Conservation (phyloP, 2,113 vertebrate species). For the Clinocottus analis region DNA sequence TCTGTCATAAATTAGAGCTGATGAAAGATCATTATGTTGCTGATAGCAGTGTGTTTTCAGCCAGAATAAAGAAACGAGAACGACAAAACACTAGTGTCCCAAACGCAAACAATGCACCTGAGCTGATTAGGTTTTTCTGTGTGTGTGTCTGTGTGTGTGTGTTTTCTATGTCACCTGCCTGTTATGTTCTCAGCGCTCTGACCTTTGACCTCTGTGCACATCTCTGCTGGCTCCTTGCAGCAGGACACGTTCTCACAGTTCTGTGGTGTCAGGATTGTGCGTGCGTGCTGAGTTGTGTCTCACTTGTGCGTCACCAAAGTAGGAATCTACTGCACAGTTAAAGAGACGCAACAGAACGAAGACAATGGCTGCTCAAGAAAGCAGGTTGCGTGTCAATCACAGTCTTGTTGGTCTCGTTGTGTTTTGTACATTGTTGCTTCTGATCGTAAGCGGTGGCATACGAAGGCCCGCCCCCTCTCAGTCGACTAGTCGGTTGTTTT, state of each 20-base stretch:
- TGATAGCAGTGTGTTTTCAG: conserved; percentile 24
- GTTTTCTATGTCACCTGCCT: conserved; percentile 9
- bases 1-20: conserved; percentile 10
- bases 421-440: not conserved
- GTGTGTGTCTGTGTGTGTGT: not conserved
- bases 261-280: conserved; percentile 39
- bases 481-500: not conserved
- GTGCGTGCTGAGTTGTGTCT: not conserved
- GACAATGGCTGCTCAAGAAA: not conserved
- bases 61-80: conserved; percentile 24
- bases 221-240: not conserved
- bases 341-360: not conserved
- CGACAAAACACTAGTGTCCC: conserved; percentile 17
- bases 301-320: not conserved
- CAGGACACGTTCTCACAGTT: conserved; percentile 38
- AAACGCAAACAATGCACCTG: conserved; percentile 5
- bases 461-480: not conserved
- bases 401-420: not conserved
- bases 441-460: not conserved
- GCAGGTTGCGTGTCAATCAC: not conserved
- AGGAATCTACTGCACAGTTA: not conserved
- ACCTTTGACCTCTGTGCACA: conserved; percentile 37
- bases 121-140: not conserved
- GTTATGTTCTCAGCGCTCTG: not conserved
- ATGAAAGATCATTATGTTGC: conserved; percentile 1